These are phyloP conservation scores for Ormia ochracea DNA, from an alignment of 2,888 invertebrate species.

Conservation along the genomic window DNA sequence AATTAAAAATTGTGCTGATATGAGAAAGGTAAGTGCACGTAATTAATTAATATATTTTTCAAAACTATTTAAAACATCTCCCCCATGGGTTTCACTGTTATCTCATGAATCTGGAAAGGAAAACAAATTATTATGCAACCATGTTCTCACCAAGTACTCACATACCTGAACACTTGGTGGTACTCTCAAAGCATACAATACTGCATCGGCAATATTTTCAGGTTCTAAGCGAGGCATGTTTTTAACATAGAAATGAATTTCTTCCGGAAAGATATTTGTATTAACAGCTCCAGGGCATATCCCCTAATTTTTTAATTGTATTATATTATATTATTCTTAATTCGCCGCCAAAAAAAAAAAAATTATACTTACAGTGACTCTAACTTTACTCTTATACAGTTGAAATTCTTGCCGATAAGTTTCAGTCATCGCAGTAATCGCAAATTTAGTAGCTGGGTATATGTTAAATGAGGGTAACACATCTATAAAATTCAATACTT, in stretches of 20 bases:
- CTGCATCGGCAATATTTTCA: constrained; percentile 74
- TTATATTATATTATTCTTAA: not conserved
- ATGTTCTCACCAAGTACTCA: too few relatives aligned
- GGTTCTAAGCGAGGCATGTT: constrained; percentile 72
- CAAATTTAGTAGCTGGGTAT: constrained; percentile 76
- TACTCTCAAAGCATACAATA: constrained; percentile 72
- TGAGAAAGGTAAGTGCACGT: too few relatives aligned
- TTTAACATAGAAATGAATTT: constrained; percentile 74
- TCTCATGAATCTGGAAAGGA: constrained; percentile 71
- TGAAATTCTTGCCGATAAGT: constrained; percentile 76
- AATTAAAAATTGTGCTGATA: too few relatives aligned
- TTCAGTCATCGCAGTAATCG: constrained; percentile 76
- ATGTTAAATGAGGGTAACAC: constrained; percentile 75
- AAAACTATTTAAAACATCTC: constrained; percentile 69
- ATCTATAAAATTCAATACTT: constrained; percentile 73
- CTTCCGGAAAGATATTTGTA: constrained; percentile 74
- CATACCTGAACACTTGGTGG: constrained; percentile 73
- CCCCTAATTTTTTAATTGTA: constrained; percentile 66
- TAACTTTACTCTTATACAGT: constrained; percentile 71
- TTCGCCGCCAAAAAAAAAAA: not conserved
- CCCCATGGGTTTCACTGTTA: constrained; percentile 74
- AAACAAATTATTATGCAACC: not conserved
- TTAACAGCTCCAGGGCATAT: constrained; percentile 75
- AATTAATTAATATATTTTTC: not conserved
- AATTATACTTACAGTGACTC: constrained; percentile 69